These are phyloP conservation scores for Eupithecia pulchellata DNA, from an alignment of 2,888 invertebrate genomes.

Conservation along the genomic window DNA sequence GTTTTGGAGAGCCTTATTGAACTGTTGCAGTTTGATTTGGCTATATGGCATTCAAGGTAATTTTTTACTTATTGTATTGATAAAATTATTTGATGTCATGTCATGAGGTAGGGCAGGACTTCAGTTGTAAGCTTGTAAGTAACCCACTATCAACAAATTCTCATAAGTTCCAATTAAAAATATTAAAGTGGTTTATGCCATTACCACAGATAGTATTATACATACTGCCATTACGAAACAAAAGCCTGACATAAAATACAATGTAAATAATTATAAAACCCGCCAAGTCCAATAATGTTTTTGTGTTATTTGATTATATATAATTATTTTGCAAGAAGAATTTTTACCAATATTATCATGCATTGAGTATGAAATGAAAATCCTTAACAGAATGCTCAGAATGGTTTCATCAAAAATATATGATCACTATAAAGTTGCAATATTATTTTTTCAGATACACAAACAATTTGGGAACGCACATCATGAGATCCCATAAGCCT, in stretches of 20 bases:
- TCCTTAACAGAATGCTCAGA: neutral
- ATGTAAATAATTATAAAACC: too few species aligned
- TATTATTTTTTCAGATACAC: constrained; percentile 61
- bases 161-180: too few species aligned
- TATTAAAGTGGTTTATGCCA: neutral
- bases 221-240: neutral
- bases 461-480: constrained; percentile 62
- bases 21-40: constrained; percentile 83
- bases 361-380: neutral
- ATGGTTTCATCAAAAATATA: neutral
- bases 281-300: too few species aligned
- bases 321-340: too few species aligned
- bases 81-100: neutral
- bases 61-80: neutral
- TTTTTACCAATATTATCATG: too few species aligned
- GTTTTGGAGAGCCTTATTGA: constrained; percentile 80
- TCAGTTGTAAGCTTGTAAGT: neutral
- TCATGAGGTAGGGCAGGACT: neutral
- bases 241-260: neutral
- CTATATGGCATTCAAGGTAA: constrained; percentile 84
- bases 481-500: constrained; percentile 71
- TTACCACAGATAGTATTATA: too few species aligned
- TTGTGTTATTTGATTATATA: too few species aligned
- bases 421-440: neutral
- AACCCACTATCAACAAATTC: neutral